Conservation (phyloP, 2,888 invertebrate genomes). For the Maniola hyperantus region DNA sequence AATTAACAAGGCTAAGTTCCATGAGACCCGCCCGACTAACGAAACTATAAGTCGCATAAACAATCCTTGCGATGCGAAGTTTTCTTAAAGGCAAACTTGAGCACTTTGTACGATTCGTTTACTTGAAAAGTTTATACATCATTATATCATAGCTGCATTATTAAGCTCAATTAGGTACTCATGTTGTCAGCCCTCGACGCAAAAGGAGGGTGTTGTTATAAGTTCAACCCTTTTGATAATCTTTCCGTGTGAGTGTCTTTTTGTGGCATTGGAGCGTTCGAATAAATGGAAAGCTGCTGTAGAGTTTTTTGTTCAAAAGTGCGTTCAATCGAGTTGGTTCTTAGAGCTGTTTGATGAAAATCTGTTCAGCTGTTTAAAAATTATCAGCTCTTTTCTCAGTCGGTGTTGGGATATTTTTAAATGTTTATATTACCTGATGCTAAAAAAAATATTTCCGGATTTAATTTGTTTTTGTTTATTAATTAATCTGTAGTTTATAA, state of each 20-base stretch:
- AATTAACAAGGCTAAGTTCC: slow-evolving; percentile 32
- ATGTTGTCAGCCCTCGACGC: background rate
- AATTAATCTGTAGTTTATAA: background rate
- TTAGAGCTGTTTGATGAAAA: no score
- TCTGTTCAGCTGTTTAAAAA: no score
- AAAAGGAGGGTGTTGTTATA: no score
- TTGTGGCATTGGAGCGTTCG: no score
- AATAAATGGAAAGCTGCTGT: no score
- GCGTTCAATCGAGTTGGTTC: no score
- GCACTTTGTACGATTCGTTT: slow-evolving; percentile 36
- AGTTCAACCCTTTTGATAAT: no score
- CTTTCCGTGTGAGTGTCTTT: no score
- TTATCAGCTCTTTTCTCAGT: no score
- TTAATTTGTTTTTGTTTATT: background rate
- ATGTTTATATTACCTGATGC: no score
- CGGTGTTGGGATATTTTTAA: background rate
- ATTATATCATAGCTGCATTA: slow-evolving; percentile 23
- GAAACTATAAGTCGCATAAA: slow-evolving; percentile 39
- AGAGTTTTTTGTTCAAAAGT: no score
- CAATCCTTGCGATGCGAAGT: slow-evolving; percentile 36
- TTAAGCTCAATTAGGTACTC: slow-evolving; percentile 7
- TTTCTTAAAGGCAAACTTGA: slow-evolving; percentile 38
- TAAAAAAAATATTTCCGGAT: no score
- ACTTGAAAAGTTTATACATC: slow-evolving; percentile 31
- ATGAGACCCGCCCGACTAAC: slow-evolving; percentile 25